These are phyloP conservation scores for Xylophagus ater DNA, from an alignment of 2,888 invertebrate species.

Conservation along the genomic window DNA sequence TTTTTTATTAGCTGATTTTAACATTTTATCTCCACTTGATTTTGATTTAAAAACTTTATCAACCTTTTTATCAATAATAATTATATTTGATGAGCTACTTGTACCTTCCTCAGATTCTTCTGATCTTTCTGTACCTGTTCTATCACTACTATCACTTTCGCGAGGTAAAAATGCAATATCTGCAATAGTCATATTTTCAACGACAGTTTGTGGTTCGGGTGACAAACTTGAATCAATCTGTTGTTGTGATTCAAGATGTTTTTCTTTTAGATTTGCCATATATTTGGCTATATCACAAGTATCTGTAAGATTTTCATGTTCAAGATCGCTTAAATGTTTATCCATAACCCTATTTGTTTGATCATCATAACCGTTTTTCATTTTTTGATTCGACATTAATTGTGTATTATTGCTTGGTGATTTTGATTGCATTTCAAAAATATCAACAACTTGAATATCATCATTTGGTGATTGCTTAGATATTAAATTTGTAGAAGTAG, in stretches of 20 bases:
- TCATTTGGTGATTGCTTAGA: constrained; percentile 36
- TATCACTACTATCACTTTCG: constrained; percentile 33
- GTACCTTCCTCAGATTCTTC: constrained; percentile 24
- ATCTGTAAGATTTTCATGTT: constrained; percentile 34
- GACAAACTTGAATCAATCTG: constrained; percentile 33
- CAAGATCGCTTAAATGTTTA: constrained; percentile 37
- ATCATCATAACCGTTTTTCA: constrained; percentile 33
- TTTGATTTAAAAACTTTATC: constrained; percentile 38
- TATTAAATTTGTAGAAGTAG: constrained; percentile 17
- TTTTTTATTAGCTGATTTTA: constrained; percentile 17
- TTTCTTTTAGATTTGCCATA: constrained; percentile 38
- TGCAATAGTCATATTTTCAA: constrained; percentile 34
- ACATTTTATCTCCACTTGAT: constrained; percentile 21
- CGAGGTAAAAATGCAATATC: constrained; percentile 34
- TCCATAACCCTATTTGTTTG: constrained; percentile 35
- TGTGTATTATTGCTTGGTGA: constrained; percentile 24
- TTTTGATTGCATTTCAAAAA: constrained; percentile 33
- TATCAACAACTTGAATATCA: constrained; percentile 37
- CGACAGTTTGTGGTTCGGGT: constrained; percentile 36
- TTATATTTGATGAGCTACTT: constrained; percentile 20
- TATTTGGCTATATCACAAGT: constrained; percentile 38
- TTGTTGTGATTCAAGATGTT: constrained; percentile 33
- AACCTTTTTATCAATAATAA: constrained; percentile 37
- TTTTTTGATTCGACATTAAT: too few relatives aligned
- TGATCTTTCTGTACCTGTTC: constrained; percentile 28